Conservation (phyloP, 2,113 vertebrate species). For the Calonectris borealis region DNA sequence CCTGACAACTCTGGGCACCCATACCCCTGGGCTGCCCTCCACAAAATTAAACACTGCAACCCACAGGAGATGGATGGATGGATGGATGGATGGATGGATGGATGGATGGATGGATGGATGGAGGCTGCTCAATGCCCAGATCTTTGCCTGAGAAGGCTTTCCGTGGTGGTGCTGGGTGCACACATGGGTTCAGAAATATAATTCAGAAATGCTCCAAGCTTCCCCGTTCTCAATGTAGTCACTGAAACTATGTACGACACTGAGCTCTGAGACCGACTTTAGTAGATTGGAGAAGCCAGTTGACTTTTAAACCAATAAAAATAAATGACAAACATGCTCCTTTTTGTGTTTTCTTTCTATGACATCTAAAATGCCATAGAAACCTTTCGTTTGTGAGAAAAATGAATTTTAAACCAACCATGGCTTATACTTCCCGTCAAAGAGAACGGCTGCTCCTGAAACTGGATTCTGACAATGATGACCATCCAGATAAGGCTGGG, state of each 20-base stretch:
- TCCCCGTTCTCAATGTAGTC: accelerated
- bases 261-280: background rate
- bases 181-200: background rate
- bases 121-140: background rate
- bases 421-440: background rate
- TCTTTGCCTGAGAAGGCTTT: background rate
- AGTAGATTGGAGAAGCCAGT: background rate
- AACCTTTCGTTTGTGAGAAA: background rate
- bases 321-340: background rate
- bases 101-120: background rate
- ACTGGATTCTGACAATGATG: accelerated
- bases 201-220: background rate
- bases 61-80: background rate
- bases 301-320: background rate
- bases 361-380: background rate
- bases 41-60: background rate
- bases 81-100: background rate
- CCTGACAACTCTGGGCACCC: background rate
- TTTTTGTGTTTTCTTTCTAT: background rate
- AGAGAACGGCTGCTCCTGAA: background rate
- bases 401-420: background rate
- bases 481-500: background rate
- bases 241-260: accelerated
- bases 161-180: background rate
- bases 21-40: background rate